phyloP scores from a whole-genome alignment of 1,140 invertebrate genomes.

The Procambarus clarkii region DNA sequence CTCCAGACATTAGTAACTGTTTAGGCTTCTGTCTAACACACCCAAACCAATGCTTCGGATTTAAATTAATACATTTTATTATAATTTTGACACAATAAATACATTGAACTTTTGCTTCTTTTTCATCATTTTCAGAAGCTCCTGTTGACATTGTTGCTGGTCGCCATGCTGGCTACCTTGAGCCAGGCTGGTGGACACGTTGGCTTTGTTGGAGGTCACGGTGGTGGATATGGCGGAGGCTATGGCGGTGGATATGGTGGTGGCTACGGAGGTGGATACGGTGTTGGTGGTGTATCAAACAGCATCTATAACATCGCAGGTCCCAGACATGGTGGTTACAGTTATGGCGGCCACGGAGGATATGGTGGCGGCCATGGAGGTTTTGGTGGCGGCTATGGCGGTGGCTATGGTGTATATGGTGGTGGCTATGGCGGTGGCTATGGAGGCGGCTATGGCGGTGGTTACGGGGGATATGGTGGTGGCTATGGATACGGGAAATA shows the following conservation, averaged over 20 bases:
- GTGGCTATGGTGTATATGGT: background rate
- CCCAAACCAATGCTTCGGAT: no score
- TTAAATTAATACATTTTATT: no score
- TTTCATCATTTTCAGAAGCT: background rate
- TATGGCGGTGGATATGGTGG: background rate
- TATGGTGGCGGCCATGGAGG: background rate
- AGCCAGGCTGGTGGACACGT: background rate
- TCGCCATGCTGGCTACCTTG: background rate
- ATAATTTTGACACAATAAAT: no score
- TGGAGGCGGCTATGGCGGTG: background rate
- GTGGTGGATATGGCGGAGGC: background rate
- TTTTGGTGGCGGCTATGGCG: background rate
- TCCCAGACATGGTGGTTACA: background rate
- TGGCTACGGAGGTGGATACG: background rate
- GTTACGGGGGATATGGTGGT: background rate
- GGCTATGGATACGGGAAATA: background rate
- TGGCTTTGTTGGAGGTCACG: background rate
- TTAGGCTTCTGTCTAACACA: no score
- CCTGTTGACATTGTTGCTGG: background rate
- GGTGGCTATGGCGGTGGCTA: background rate
- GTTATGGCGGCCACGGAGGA: background rate
- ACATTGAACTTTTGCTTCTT: no score
- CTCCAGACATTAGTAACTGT: no score
- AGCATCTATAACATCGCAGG: background rate
- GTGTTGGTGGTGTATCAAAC: background rate